These are phyloP conservation scores for Zosterops hypoxanthus DNA, from an alignment of 2,113 vertebrate genomes.

Conservation along the genomic window DNA sequence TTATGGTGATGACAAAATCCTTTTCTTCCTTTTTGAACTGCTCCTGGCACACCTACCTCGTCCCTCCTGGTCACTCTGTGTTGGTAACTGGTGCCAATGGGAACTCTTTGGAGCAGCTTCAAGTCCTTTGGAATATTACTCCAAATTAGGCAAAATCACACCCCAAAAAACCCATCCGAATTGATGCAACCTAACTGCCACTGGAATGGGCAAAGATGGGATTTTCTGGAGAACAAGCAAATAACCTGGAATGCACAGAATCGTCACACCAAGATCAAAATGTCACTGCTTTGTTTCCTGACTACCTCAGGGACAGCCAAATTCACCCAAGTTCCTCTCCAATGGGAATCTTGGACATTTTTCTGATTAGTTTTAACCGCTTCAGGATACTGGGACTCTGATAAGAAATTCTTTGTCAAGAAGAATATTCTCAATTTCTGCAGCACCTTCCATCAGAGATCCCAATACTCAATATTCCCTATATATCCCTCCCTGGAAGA, in stretches of 20 bases:
- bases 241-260: slow-evolving; percentile 76
- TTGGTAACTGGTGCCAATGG: neutral
- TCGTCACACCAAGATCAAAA: slow-evolving; percentile 65
- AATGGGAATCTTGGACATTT: neutral
- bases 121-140: neutral
- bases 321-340: neutral
- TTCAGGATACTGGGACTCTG: neutral
- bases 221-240: slow-evolving; percentile 13
- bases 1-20: neutral
- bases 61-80: neutral
- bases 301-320: neutral
- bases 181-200: neutral
- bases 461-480: neutral
- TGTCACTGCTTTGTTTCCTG: slow-evolving; percentile 49
- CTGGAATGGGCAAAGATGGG: neutral
- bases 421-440: neutral
- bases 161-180: neutral
- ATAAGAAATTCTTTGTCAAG: neutral
- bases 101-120: neutral
- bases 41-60: neutral
- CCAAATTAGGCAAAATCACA: neutral
- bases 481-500: neutral
- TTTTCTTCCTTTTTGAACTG: neutral
- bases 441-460: neutral
- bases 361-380: neutral